Conservation (phyloP, 37 sponge, comb jelly and placozoan species). For the Agelas oroides region DNA sequence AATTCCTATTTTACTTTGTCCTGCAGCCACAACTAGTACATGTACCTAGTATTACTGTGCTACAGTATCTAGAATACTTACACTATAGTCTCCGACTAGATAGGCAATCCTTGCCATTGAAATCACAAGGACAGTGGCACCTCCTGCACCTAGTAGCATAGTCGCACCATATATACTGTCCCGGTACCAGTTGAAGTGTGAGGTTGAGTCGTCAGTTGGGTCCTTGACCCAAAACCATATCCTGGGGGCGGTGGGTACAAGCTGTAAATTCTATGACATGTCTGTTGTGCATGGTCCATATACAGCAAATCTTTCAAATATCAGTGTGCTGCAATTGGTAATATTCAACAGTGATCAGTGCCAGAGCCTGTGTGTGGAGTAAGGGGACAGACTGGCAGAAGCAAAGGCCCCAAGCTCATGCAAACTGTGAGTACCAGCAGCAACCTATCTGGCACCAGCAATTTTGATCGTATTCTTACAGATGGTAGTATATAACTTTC, state of each 20-base stretch:
- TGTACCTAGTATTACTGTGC: too few species aligned
- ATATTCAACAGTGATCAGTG: background rate
- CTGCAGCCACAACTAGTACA: background rate
- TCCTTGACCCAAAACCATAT: conserved; percentile 36
- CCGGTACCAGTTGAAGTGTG: conserved; percentile 11
- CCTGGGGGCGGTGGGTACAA: background rate
- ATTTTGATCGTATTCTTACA: too few species aligned
- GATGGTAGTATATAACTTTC: too few species aligned
- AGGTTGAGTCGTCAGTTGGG: background rate
- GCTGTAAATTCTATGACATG: too few species aligned
- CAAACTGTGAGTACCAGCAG: too few species aligned
- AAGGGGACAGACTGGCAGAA: too few species aligned
- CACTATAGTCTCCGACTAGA: conserved; percentile 70
- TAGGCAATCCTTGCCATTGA: conserved; percentile 82
- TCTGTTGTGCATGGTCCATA: conserved; percentile 8
- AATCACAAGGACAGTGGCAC: conserved; percentile 72
- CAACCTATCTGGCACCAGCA: too few species aligned
- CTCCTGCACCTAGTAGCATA: conserved; percentile 74
- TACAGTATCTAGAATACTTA: conserved; percentile 26
- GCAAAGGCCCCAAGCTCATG: too few species aligned
- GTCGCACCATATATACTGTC: conserved; percentile 66
- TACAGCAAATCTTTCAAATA: conserved; percentile 7
- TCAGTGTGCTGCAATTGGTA: background rate
- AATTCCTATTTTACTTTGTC: background rate
- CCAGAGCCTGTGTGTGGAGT: too few species aligned